Conservation (phyloP, 2,113 vertebrate genomes). For the Syngnathus floridae region DNA sequence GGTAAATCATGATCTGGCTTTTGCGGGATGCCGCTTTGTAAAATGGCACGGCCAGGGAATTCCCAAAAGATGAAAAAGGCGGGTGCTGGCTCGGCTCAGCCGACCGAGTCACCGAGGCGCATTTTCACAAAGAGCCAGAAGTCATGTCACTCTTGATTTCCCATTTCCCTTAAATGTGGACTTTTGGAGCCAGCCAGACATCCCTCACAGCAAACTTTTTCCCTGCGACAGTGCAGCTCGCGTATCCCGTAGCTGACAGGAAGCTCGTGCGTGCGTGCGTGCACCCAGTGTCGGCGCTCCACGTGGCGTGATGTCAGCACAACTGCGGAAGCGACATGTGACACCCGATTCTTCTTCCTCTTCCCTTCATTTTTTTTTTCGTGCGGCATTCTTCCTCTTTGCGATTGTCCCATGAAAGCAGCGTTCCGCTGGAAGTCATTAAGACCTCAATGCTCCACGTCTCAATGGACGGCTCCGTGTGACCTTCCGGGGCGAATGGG, state of each 20-base stretch:
- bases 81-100: too few species aligned
- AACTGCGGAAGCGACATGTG: constrained; percentile 38
- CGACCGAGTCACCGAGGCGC: too few species aligned
- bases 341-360: constrained; percentile 47
- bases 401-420: not conserved
- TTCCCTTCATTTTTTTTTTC: constrained; percentile 21
- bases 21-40: not conserved
- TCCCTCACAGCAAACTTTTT: not conserved
- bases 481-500: too few species aligned
- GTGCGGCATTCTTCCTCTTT: constrained; percentile 17
- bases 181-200: not conserved
- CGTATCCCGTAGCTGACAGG: constrained; percentile 34
- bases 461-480: too few species aligned
- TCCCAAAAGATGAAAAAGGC: not conserved
- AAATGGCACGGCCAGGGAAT: not conserved
- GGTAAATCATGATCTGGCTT: not conserved
- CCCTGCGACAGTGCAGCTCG: constrained; percentile 18
- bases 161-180: not conserved
- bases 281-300: not conserved
- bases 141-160: not conserved
- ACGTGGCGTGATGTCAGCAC: constrained; percentile 33
- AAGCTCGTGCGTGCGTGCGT: constrained; percentile 22
- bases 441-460: not conserved
- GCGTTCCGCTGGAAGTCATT: not conserved
- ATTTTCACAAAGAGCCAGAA: not conserved